phyloP scores from a whole-genome alignment of 1,140 invertebrate genomes.

The Harlomillsia oculata region DNA sequence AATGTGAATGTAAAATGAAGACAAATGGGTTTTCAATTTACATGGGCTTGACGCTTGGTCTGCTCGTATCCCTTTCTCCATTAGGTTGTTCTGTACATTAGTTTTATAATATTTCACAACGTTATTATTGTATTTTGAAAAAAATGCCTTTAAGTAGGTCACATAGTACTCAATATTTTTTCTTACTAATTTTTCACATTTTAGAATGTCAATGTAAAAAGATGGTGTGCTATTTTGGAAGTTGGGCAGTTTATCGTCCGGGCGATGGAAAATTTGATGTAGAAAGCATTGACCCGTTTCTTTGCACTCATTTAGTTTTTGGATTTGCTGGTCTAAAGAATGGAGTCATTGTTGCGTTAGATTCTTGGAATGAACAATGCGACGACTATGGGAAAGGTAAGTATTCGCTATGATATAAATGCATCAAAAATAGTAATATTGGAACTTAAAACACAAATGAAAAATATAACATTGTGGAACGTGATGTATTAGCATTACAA shows the following conservation, averaged over 20 bases:
- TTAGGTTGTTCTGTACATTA: too few species aligned
- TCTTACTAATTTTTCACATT: neutral
- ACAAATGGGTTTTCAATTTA: too few species aligned
- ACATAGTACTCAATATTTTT: neutral
- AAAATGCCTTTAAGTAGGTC: too few species aligned
- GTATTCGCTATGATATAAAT: neutral
- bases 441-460: too few species aligned
- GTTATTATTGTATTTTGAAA: too few species aligned
- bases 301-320: constrained; percentile 67
- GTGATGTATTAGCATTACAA: too few species aligned
- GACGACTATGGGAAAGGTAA: constrained; percentile 41
- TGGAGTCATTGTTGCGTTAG: constrained; percentile 48
- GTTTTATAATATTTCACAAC: too few species aligned
- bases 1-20: too few species aligned
- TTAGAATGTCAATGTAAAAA: constrained; percentile 40
- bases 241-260: constrained; percentile 59
- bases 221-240: constrained; percentile 61
- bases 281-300: constrained; percentile 53
- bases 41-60: too few species aligned
- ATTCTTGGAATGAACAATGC: constrained; percentile 52
- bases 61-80: too few species aligned
- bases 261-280: constrained; percentile 55
- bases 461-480: too few species aligned
- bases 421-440: neutral
- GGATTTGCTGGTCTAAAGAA: constrained; percentile 53